Evolutionary conservation across 2,888 invertebrate genomes (phyloP), one percentile per base, ranked within the genome.

Genomic region (Nasonia oneida): DNA sequence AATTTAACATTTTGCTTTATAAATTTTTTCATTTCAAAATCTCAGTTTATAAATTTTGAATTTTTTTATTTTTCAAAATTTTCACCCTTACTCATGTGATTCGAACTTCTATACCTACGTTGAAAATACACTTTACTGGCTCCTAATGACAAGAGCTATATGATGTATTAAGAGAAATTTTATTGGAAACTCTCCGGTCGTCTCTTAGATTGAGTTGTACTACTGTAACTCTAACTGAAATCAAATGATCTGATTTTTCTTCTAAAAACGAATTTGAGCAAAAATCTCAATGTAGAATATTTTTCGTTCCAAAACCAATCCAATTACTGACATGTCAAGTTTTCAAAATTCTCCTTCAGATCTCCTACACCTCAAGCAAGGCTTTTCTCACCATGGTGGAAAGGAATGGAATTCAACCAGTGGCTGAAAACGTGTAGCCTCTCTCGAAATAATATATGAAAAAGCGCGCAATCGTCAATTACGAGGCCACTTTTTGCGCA

Each of bases 401-500:
- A 33, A 23, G 33, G 39, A 23, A 23, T 39, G 39, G n/a, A 39
- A 42, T 77, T 64, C 61, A 77, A 64, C 64, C 61, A 77, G 77
- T 77, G 77, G 77, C 61, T 61, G 61, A 18, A 33, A 61, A 37
- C 2, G 37, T 77, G 39, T 77, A 61, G 23, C 18, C n/a, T 4
- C 74, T 15, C n/a, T 12, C 10, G 5, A 12, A 23, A 23, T 0
- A 47, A n/a, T 50, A 61, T 39, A 61, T 57, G 57, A 76, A 33
- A 77, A 77, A 42, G 42, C 39, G 8, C 57, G 29, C 61, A 23
- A 61, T 37, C 77, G 37, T 61, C 39, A 77, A 77, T 77, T 77
- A 61, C 77, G 61, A 77, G 53, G 37, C 0, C 15, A 18, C 29
- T 29, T 29, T 29, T 29, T 29, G 29, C 29, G 29, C 1, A 29